Conservation (phyloP, 2,888 invertebrate species). For the Julus scandinavius region DNA sequence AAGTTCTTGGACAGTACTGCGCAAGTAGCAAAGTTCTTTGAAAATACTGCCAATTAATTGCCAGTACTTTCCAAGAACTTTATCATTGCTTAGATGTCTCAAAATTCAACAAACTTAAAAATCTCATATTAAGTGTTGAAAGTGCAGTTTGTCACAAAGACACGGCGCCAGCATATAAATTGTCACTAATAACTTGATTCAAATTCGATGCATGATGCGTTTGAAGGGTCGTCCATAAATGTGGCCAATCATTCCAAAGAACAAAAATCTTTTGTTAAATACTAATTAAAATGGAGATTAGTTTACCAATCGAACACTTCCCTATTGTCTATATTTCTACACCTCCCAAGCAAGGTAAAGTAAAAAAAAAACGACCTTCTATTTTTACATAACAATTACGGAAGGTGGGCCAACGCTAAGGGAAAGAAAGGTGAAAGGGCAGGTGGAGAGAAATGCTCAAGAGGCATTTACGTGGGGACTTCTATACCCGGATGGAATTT, state of each 20-base stretch:
- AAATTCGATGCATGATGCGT: background rate
- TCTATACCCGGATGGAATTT: background rate
- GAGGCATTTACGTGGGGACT: background rate
- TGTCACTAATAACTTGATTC: background rate
- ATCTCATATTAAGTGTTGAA: background rate
- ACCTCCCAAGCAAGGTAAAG: background rate
- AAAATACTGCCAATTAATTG: too few relatives aligned
- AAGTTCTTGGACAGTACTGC: too few relatives aligned
- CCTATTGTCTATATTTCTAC: background rate
- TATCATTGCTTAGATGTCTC: background rate
- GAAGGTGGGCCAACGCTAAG: background rate
- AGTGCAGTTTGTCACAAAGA: background rate
- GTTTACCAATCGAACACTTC: conserved; percentile 1
- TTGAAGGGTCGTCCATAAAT: background rate
- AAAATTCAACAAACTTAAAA: background rate
- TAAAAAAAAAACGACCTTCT: background rate
- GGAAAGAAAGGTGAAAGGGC: background rate
- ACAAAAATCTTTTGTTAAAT: background rate
- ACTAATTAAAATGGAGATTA: background rate
- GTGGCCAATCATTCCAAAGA: background rate
- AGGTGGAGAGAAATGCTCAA: background rate
- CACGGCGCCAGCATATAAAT: background rate
- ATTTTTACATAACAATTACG: conserved; percentile 14
- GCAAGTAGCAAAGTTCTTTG: too few relatives aligned
- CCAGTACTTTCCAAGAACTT: too few relatives aligned